These are phyloP conservation scores for Colaptes auratus DNA, from an alignment of 2,113 vertebrate genomes.

Conservation along the genomic window DNA sequence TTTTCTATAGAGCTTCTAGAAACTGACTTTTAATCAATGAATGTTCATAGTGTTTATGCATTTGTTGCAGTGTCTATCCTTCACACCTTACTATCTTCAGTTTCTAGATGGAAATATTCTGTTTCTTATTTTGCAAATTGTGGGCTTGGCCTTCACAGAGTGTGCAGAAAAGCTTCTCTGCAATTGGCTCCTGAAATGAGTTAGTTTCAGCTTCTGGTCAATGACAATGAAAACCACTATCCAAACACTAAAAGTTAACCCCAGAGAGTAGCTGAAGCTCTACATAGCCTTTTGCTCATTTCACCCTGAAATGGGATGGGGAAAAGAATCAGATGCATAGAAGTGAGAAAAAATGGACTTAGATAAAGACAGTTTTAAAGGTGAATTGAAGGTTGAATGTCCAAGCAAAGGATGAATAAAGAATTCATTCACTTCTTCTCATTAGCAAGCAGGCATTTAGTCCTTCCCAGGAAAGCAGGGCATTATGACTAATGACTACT, in stretches of 20 bases:
- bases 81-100: neutral
- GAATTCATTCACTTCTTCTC: neutral
- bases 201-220: neutral
- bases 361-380: neutral
- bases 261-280: neutral
- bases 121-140: neutral
- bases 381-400: neutral
- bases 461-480: neutral
- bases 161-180: neutral
- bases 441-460: neutral
- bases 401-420: neutral
- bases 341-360: neutral
- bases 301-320: neutral
- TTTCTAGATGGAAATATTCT: neutral
- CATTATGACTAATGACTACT: rapidly evolving
- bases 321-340: neutral
- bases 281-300: neutral
- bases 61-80: neutral
- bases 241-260: neutral
- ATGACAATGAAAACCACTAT: neutral
- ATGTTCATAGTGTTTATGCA: neutral
- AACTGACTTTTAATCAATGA: neutral
- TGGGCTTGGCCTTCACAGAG: neutral
- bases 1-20: neutral
- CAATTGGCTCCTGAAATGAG: neutral